Evolutionary conservation across 2,888 invertebrate species (phyloP).

Genomic region (Lamproptera curius): DNA sequence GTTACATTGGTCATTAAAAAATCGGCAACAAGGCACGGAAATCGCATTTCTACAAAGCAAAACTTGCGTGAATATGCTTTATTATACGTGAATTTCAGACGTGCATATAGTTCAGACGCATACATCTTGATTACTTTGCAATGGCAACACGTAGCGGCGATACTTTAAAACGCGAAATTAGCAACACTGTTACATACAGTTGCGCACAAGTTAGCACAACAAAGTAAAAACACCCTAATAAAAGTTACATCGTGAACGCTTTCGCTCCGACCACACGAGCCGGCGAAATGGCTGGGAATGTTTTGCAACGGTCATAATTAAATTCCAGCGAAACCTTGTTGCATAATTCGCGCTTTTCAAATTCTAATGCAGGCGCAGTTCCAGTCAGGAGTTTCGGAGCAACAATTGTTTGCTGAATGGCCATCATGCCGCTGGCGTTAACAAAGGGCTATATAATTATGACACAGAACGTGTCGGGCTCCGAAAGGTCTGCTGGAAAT

Average conservation of each 20-base stretch:
- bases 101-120: too few species aligned
- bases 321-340: conserved; percentile 18
- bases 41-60: too few species aligned
- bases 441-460: conserved; percentile 20
- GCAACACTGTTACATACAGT: too few species aligned
- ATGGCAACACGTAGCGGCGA: too few species aligned
- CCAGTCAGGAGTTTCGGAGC: conserved; percentile 12
- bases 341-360: conserved; percentile 19
- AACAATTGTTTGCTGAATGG: conserved; percentile 19
- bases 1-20: too few species aligned
- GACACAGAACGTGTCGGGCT: conserved; percentile 16
- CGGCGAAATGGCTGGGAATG: conserved; percentile 1
- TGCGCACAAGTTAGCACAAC: too few species aligned
- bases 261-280: neutral
- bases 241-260: neutral
- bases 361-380: conserved; percentile 19
- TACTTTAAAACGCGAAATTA: too few species aligned
- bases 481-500: neutral
- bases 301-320: conserved; percentile 13
- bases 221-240: too few species aligned
- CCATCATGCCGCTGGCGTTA: conserved; percentile 12
- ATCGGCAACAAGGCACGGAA: too few species aligned
- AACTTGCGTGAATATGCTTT: too few species aligned
- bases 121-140: too few species aligned
- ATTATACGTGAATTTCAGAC: too few species aligned